phyloP scores from a whole-genome alignment of 2,797 vertebrate species.

The Coregonus sp. region DNA sequence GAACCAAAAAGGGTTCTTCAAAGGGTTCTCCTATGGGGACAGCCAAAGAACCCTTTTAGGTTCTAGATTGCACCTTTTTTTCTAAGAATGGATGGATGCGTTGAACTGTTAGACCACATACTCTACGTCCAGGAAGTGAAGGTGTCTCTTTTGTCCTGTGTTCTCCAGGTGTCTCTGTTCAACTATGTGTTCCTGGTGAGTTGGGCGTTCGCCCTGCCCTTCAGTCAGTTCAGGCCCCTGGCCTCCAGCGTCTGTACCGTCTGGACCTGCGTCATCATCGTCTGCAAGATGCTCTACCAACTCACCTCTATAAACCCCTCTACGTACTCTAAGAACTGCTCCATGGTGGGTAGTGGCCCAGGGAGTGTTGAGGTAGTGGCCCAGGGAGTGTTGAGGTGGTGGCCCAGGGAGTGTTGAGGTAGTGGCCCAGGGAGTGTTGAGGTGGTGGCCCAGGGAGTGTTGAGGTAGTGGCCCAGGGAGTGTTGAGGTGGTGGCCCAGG shows the following conservation, averaged over 20 bases:
- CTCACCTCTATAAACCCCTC: conserved; percentile 85
- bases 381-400: not conserved
- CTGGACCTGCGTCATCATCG: conserved; percentile 92
- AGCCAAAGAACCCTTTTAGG: too few species aligned
- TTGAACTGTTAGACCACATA: too few species aligned
- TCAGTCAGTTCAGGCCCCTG: conserved; percentile 83
- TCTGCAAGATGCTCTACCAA: conserved; percentile 97
- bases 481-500: too few species aligned
- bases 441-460: too few species aligned
- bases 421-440: not conserved
- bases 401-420: conserved; percentile 41
- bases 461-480: conserved; percentile 43
- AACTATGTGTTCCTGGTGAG: conserved; percentile 91
- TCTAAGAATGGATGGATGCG: not conserved
- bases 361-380: conserved; percentile 44
- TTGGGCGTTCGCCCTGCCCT: conserved; percentile 89
- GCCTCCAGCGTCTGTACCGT: conserved; percentile 90
- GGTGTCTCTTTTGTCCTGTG: not conserved
- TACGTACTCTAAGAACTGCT: conserved; percentile 85
- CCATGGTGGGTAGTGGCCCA: conserved; percentile 76
- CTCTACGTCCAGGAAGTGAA: not conserved
- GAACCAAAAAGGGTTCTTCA: too few species aligned
- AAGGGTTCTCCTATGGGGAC: too few species aligned
- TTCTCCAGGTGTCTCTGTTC: conserved; percentile 85
- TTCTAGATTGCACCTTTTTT: not conserved